Evolutionary conservation across 2,797 vertebrate genomes (phyloP).

Genomic region (Discoglossus pictus): DNA sequence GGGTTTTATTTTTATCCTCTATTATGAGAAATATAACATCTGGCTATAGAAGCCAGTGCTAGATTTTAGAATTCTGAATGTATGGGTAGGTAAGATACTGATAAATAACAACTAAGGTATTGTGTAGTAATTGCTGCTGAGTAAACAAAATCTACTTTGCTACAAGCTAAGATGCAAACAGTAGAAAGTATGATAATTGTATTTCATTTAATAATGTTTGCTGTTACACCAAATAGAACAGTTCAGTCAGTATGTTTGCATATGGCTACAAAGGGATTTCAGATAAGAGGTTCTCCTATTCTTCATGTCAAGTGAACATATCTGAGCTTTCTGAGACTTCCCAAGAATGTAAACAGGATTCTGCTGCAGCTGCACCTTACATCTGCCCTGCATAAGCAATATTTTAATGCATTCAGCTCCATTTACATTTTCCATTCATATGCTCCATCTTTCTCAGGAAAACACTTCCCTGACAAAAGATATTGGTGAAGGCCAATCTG

Average conservation of each 20-base stretch:
- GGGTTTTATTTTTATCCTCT: no score
- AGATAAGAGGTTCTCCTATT: constrained; percentile 52
- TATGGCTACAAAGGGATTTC: constrained; percentile 54
- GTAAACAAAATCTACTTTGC: constrained; percentile 48
- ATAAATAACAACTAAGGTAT: constrained; percentile 40
- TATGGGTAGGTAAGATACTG: neutral
- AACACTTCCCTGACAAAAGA: constrained; percentile 8
- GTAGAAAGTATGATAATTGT: constrained; percentile 53
- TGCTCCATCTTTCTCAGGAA: constrained; percentile 19
- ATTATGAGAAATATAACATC: no score
- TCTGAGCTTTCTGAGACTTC: constrained; percentile 60
- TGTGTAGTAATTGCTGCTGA: constrained; percentile 53
- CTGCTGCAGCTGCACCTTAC: constrained; percentile 59
- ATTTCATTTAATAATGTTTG: constrained; percentile 61
- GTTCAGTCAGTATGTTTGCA: constrained; percentile 46
- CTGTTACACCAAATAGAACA: constrained; percentile 57
- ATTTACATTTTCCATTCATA: constrained; percentile 64
- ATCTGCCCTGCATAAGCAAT: constrained; percentile 61
- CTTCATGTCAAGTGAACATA: constrained; percentile 55
- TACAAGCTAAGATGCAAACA: constrained; percentile 53
- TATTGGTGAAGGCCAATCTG: constrained; percentile 8
- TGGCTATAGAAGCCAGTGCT: no score
- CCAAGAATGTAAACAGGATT: constrained; percentile 60
- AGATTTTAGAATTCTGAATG: neutral
- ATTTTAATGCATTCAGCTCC: constrained; percentile 57